phyloP scores from a whole-genome alignment of 2,888 invertebrate species.

The Cybosia mesomella region DNA sequence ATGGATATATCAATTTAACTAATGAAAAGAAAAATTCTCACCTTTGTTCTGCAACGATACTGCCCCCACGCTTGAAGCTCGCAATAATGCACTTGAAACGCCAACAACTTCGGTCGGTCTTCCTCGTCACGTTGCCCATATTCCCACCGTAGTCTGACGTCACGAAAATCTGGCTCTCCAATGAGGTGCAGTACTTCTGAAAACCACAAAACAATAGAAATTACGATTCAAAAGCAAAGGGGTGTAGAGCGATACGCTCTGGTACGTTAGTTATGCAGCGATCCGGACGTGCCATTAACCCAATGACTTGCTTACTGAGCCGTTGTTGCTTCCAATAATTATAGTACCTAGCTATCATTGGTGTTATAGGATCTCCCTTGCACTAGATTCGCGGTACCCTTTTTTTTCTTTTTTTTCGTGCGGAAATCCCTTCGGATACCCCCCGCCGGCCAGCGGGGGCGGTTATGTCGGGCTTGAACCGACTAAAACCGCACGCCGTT shows the following conservation, averaged over 20 bases:
- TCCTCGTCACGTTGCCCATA: slow-evolving; percentile 77
- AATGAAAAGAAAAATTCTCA: slow-evolving; percentile 44
- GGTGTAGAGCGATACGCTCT: slow-evolving; percentile 55
- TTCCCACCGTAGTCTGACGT: slow-evolving; percentile 89
- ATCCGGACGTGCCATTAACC: slow-evolving; percentile 80
- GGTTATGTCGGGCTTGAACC: no score
- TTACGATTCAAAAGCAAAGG: slow-evolving; percentile 32
- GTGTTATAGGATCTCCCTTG: slow-evolving; percentile 57
- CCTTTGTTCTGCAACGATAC: slow-evolving; percentile 91
- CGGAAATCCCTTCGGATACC: no score
- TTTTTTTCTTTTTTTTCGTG: no score
- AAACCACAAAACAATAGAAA: slow-evolving; percentile 48
- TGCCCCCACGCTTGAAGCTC: slow-evolving; percentile 93
- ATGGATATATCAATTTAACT: background rate
- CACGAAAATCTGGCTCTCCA: slow-evolving; percentile 89
- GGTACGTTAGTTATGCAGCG: slow-evolving; percentile 63
- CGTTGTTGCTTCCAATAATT: slow-evolving; percentile 66
- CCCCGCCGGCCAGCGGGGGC: no score
- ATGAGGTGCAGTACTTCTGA: slow-evolving; percentile 88
- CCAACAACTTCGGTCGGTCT: slow-evolving; percentile 79
- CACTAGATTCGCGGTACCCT: slow-evolving; percentile 30
- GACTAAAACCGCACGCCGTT: no score
- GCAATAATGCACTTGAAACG: slow-evolving; percentile 92
- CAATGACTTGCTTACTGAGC: slow-evolving; percentile 80
- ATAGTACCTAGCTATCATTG: slow-evolving; percentile 51